phyloP scores from a whole-genome alignment of 1,140 invertebrate genomes.

The Anoplolepis gracilipes region DNA sequence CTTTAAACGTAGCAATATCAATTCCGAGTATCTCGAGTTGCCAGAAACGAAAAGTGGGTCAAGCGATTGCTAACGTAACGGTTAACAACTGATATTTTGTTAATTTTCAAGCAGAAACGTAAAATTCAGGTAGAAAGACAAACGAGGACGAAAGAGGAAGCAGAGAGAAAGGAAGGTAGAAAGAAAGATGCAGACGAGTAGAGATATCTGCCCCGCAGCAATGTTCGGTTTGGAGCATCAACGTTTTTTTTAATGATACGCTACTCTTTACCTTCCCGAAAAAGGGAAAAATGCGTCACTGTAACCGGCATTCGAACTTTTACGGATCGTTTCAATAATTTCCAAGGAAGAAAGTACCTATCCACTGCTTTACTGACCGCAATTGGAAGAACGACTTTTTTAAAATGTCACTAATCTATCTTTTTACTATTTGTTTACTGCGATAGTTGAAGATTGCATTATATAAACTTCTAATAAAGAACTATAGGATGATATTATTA shows the following conservation, averaged over 20 bases:
- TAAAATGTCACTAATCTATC: constrained; percentile 6
- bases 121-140: constrained; percentile 57
- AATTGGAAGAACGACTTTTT: constrained; percentile 65
- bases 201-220: constrained; percentile 55
- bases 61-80: constrained; percentile 61
- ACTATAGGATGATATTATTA: neutral
- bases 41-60: constrained; percentile 28
- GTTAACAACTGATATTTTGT: constrained; percentile 71
- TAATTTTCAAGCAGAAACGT: constrained; percentile 58
- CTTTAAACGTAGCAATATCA: neutral
- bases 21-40: constrained; percentile 38
- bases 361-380: constrained; percentile 66
- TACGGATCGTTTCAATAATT: constrained; percentile 71
- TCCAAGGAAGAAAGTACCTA: constrained; percentile 76
- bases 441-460: neutral
- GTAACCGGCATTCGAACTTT: constrained; percentile 76
- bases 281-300: constrained; percentile 78
- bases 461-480: neutral
- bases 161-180: constrained; percentile 23
- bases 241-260: constrained; percentile 77
- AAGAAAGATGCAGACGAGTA: constrained; percentile 17
- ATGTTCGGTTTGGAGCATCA: constrained; percentile 53
- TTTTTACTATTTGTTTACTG: neutral
- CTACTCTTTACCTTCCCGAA: constrained; percentile 75
- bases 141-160: constrained; percentile 54